Evolutionary conservation across 1,140 invertebrate species (phyloP).

Genomic region (Trachymyrmex cornetzi): DNA sequence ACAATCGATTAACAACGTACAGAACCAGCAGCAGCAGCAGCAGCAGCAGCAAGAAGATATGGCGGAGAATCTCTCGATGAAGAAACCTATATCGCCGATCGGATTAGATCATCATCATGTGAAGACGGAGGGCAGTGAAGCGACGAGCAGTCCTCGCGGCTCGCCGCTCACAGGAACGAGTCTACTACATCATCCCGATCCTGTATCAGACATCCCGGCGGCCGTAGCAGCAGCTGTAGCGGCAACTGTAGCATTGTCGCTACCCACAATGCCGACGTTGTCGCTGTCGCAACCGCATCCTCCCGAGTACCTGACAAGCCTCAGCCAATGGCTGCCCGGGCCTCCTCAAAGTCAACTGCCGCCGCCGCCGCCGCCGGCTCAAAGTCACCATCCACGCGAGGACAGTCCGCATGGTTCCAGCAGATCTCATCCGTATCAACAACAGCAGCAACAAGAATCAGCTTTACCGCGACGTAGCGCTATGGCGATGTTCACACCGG

Average conservation of each 20-base stretch:
- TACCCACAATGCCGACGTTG: conserved; percentile 91
- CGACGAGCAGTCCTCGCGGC: conserved; percentile 83
- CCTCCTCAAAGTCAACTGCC: conserved; percentile 78
- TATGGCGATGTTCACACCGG: conserved; percentile 78
- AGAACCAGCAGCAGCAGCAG: conserved; percentile 60
- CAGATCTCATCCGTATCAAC: conserved; percentile 71
- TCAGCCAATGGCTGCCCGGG: conserved; percentile 84
- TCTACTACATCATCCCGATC: conserved; percentile 80
- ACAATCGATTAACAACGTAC: conserved; percentile 32
- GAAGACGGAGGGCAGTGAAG: conserved; percentile 84
- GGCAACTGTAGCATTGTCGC: conserved; percentile 86
- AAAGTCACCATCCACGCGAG: conserved; percentile 76
- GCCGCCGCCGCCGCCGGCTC: conserved; percentile 49
- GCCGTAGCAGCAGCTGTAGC: conserved; percentile 85
- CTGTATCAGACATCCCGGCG: conserved; percentile 83
- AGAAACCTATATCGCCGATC: conserved; percentile 77
- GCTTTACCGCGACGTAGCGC: conserved; percentile 77
- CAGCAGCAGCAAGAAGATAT: conserved; percentile 79
- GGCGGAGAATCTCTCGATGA: conserved; percentile 85
- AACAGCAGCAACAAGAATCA: conserved; percentile 77
- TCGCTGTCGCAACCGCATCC: conserved; percentile 92
- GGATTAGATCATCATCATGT: conserved; percentile 71
- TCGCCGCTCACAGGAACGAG: conserved; percentile 81
- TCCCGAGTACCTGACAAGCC: conserved; percentile 85
- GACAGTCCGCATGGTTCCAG: conserved; percentile 79